Conservation (phyloP, 2,888 invertebrate genomes). For the Pasiphila rectangulata region DNA sequence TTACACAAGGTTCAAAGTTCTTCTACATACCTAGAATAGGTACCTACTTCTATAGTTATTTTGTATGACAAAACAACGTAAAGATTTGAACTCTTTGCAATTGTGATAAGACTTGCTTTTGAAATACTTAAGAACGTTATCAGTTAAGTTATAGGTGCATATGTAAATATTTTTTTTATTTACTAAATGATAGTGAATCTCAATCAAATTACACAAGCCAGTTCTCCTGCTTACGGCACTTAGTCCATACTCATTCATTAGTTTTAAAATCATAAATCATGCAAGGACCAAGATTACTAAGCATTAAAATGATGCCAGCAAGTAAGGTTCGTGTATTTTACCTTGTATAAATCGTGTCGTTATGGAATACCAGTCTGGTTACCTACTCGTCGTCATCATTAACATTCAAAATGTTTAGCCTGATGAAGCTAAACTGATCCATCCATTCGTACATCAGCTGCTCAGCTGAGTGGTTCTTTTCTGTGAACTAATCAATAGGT, state of each 20-base stretch:
- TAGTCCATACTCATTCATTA: constrained; percentile 39
- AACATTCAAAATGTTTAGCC: not conserved
- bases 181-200: constrained; percentile 50
- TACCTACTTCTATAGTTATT: constrained; percentile 5
- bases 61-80: constrained; percentile 1
- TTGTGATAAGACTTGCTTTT: not conserved
- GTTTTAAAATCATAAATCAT: constrained; percentile 52
- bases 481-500: not conserved
- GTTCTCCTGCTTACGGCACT: constrained; percentile 36
- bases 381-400: not conserved
- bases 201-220: constrained; percentile 38
- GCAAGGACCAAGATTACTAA: constrained; percentile 64
- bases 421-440: too few relatives aligned
- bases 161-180: constrained; percentile 52
- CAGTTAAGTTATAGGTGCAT: constrained; percentile 43
- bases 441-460: constrained; percentile 43
- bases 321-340: constrained; percentile 58
- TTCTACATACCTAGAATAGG: too few relatives aligned
- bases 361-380: not conserved
- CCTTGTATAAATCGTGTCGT: not conserved
- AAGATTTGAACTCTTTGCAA: constrained; percentile 32
- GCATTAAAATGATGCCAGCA: constrained; percentile 65
- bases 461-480: constrained; percentile 32
- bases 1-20: constrained; percentile 47
- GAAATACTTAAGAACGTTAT: constrained; percentile 1